Base-by-base conservation (phyloP, 2,888 invertebrate species). In the Hydrotaea cyrtoneurina region DNA sequence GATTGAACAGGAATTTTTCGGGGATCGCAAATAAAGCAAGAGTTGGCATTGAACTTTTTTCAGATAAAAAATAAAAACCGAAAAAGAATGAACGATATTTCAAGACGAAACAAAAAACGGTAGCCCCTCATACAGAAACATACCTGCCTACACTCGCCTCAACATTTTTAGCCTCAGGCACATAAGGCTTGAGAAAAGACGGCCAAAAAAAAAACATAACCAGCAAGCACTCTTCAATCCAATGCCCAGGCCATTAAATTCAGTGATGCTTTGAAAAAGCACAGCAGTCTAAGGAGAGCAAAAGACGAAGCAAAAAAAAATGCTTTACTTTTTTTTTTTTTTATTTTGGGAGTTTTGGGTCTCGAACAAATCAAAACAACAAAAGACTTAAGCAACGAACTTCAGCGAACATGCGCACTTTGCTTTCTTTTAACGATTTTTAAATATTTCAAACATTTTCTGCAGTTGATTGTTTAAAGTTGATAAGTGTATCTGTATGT, bases 31-130 rank as follows among this genome's bases (percentile, higher is more conserved):
- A 59, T 39, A 78, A 74, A 86, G 86, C 87, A 87, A 89, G 87
- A 86, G 87, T 90, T 89, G 90, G 89, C 90, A 90, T 89, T 90
- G 90, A 89, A 88, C 89, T 88, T 89, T 87, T n/a, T 31, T 31
- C 83, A 83, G 89, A 31, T 31, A 31, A 31, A 31, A 31, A 31
- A 7, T 4, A 31, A 31, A 31, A 31, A 7, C 2, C 31, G 7
- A 88, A 87, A 76, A 78, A 72, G 36, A 64, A 23, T 7, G 36
- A 31, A 17, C 19, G 66, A 21, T 13, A 19, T 36, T 62, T 62
- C n/a, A 4, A n/a, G 50, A 4, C 43, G 86, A 81, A 76, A 85
- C 85, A 46, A 74, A 39, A 89, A 87, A 89, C 89, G 87, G 89
- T 88, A 85, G 82, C 84, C 66, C 81, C 43, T 36, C 19, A 72